Evolutionary conservation across 2,797 vertebrate genomes (phyloP), one percentile per base, ranked within the genome.

Genomic region (Acanthurus lineatus): DNA sequence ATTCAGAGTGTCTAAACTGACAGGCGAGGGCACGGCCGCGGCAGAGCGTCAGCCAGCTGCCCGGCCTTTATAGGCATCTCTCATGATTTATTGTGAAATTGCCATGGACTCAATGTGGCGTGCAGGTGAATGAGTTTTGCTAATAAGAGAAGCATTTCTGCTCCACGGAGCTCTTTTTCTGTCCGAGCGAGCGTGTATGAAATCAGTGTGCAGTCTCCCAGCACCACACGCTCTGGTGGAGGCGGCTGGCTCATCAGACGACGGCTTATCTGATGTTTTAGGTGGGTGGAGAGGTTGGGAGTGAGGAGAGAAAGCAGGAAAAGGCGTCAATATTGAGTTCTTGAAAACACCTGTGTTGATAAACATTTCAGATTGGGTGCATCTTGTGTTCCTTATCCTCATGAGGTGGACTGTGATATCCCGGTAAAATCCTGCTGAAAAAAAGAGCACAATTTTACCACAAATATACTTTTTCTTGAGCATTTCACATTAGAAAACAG

Each of bases 121-220:
- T 94, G 93, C 94, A 94, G 94, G 94, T 95, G 94, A 94, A 93
- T 94, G 94, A 93, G 92, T 92, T 94, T 92, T 91, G 90, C 92
- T 94, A 94, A 95, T 96, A 94, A 95, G 93, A 94, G 93, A 81
- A 91, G 88, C 88, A 88, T 94, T 95, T 95, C 91, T 95, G 94
- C 93, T 93, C 92, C 92, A 92, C 85, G 54, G 93, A 93, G 92
- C 90, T 92, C 89, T 92, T 93, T 93, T 94, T 94, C 92, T 93
- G 92, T 93, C 78, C 94, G 93, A 93, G 91, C 83, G 75, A 91
- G 90, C 82, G 85, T 85, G 86, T 89, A 88, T 93, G 91, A 92
- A 94, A 93, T 93, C 91, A 92, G 85, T 92, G 89, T 89, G 90
- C 91, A 87, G 91, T 83, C 92, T 92, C 88, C 84, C 90, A 80